Percentiles rank a stretch among this genome's conserved stretches.
Evolutionary conservation across 2,888 invertebrate species (phyloP).

Genomic region (Macrophya alboannulata): DNA sequence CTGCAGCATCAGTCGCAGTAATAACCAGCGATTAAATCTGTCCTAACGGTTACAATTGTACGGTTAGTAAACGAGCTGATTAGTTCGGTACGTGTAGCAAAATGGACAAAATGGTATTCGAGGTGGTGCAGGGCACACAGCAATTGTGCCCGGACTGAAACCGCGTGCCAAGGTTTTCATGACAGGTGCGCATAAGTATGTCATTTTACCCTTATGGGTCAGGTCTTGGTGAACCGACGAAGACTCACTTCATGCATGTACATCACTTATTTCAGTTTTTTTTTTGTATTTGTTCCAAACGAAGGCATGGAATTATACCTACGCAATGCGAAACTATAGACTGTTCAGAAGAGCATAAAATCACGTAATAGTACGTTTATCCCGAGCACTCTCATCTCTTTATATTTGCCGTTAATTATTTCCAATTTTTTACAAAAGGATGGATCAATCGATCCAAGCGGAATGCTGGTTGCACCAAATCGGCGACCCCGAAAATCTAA

Average conservation of each 20-base stretch:
- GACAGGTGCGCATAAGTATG: conserved; percentile 32
- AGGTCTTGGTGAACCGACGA: conserved; percentile 29
- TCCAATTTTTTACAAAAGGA: not conserved
- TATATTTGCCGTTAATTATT: not conserved
- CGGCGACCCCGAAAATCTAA: not conserved
- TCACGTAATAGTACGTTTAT: not conserved
- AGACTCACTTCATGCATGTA: not conserved
- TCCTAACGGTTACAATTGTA: not conserved
- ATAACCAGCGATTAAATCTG: not conserved
- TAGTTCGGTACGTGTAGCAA: not conserved
- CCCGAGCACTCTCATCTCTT: not conserved
- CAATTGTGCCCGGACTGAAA: conserved; percentile 9
- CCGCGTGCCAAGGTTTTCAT: conserved; percentile 28
- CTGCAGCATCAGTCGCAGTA: not conserved
- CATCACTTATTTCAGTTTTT: not conserved
- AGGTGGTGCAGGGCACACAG: not conserved
- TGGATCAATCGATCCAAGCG: not conserved
- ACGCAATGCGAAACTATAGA: not conserved
- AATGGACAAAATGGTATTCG: not conserved
- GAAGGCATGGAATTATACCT: not conserved
- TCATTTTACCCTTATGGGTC: conserved; percentile 41
- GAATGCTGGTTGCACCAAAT: not conserved
- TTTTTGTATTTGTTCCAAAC: not conserved
- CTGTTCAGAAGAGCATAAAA: not conserved
- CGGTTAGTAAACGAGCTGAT: not conserved